Evolutionary conservation across 2,113 vertebrate genomes (phyloP).

Genomic region (Propithecus coquereli): DNA sequence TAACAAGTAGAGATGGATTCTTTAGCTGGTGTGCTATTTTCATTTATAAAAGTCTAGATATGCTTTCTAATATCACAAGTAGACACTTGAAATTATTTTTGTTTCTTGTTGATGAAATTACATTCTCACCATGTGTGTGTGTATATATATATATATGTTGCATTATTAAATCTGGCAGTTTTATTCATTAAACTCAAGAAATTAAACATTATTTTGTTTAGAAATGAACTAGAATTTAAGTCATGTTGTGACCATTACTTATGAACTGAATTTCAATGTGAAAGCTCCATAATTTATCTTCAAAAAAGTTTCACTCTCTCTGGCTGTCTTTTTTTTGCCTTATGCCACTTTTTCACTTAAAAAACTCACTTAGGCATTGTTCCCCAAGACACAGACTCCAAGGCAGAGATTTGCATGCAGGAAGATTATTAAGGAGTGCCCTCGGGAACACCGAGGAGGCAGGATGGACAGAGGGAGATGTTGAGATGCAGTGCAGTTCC

Average conservation of each 20-base stretch:
- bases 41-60: neutral
- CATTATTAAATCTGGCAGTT: neutral
- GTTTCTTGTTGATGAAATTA: neutral
- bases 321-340: neutral
- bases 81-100: neutral
- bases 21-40: neutral
- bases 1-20: neutral
- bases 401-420: neutral
- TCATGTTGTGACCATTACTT: neutral
- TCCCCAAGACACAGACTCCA: neutral
- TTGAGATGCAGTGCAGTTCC: neutral
- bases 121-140: neutral
- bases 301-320: neutral
- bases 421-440: neutral
- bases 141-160: neutral
- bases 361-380: neutral
- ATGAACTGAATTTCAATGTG: neutral
- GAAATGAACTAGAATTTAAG: neutral
- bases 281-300: neutral
- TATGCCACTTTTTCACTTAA: neutral
- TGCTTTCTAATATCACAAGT: neutral
- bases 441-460: neutral
- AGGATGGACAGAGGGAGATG: neutral
- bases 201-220: neutral
- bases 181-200: constrained; percentile 6